phyloP scores from a whole-genome alignment of 23 tunicate species.

The Styela plicata region DNA sequence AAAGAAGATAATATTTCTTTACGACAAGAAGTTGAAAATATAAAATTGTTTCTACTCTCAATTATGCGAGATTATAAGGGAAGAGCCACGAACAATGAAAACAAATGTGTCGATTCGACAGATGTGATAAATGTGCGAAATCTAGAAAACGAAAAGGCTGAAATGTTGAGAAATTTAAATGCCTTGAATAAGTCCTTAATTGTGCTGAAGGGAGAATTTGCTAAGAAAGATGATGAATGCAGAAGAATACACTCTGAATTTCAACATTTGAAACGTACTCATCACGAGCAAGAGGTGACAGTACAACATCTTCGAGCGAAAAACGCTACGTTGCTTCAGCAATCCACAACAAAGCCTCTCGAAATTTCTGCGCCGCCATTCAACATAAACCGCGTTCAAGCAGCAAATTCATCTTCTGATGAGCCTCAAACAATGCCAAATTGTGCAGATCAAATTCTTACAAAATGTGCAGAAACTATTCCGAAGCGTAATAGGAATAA shows the following conservation, averaged over 20 bases:
- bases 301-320: conserved; percentile 17
- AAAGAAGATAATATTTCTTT: too few relatives aligned
- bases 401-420: background rate
- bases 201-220: background rate
- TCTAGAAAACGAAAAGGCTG: too few relatives aligned
- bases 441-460: background rate
- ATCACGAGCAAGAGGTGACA: conserved; percentile 21
- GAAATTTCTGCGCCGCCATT: background rate
- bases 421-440: background rate
- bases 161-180: too few relatives aligned
- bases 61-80: too few relatives aligned
- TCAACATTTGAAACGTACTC: conserved; percentile 7
- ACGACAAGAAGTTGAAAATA: too few relatives aligned
- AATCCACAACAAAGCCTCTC: background rate
- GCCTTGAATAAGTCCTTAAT: too few relatives aligned
- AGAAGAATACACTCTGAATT: background rate
- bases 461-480: background rate
- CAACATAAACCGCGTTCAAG: background rate
- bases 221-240: background rate
- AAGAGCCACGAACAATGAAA: too few relatives aligned
- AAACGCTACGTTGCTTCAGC: background rate
- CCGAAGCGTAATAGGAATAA: background rate
- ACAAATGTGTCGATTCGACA: too few relatives aligned
- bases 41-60: too few relatives aligned
- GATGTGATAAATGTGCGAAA: too few relatives aligned